These are phyloP conservation scores for Drosophila subobscura DNA, from an alignment of 1,140 invertebrate genomes.

Conservation along the genomic window DNA sequence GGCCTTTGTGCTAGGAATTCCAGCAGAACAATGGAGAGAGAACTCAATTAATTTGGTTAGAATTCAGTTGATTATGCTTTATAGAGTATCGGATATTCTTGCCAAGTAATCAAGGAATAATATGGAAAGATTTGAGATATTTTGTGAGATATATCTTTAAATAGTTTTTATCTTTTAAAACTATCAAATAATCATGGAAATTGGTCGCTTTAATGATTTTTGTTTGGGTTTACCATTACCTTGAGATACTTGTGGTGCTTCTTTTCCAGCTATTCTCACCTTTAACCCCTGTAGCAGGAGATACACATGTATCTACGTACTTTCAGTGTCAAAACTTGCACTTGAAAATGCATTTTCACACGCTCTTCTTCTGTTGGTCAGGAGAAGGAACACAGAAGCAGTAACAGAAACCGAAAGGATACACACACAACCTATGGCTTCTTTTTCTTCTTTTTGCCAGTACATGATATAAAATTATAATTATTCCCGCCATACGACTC, in stretches of 20 bases:
- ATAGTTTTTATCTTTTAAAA: too few species aligned
- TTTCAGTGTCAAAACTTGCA: constrained; percentile 28
- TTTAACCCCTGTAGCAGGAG: neutral
- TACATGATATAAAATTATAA: constrained; percentile 79
- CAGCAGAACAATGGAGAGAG: too few species aligned
- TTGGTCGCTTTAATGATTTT: too few species aligned
- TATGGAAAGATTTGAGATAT: too few species aligned
- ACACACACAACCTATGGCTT: constrained; percentile 71
- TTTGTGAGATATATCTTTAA: too few species aligned
- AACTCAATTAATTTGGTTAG: too few species aligned
- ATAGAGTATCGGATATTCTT: too few species aligned
- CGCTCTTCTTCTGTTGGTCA: constrained; percentile 42
- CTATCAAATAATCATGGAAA: too few species aligned
- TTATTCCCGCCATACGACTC: constrained; percentile 67
- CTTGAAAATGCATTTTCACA: constrained; percentile 57
- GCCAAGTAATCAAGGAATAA: too few species aligned
- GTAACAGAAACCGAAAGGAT: constrained; percentile 50
- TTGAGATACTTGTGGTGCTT: neutral
- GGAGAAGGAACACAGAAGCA: neutral
- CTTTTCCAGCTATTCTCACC: constrained; percentile 9
- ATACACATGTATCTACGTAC: neutral
- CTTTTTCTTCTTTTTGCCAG: constrained; percentile 36
- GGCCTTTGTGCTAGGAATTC: too few species aligned
- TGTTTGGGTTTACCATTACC: too few species aligned
- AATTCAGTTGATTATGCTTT: too few species aligned